Evolutionary conservation across 2,113 vertebrate genomes (phyloP).

Genomic region (Leucosticte australis): DNA sequence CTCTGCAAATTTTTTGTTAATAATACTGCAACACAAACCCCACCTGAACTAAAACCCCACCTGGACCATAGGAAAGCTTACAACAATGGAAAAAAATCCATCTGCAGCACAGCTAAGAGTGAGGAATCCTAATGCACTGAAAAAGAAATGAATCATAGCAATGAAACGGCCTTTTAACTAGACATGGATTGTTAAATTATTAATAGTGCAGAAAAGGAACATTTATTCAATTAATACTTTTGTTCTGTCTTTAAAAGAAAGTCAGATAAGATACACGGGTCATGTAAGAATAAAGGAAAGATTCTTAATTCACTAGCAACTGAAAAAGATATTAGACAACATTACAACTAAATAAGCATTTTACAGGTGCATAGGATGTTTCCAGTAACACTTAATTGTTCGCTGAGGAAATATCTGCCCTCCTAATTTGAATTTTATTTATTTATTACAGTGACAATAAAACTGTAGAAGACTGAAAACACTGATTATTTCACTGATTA

Average conservation of each 20-base stretch:
- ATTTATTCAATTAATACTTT: constrained; percentile 55
- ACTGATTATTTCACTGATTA: background rate
- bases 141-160: constrained; percentile 52
- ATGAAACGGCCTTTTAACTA: constrained; percentile 64
- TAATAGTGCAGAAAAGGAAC: constrained; percentile 50
- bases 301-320: constrained; percentile 9
- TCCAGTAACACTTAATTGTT: constrained; percentile 47
- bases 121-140: constrained; percentile 29
- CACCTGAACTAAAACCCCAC: background rate
- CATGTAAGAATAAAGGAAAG: constrained; percentile 9
- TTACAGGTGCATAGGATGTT: background rate
- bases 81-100: background rate
- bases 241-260: constrained; percentile 39
- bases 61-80: background rate
- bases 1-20: background rate
- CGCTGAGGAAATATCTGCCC: constrained; percentile 18
- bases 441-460: constrained; percentile 16
- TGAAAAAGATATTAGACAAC: constrained; percentile 15
- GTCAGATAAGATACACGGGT: constrained; percentile 25
- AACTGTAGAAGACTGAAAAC: constrained; percentile 1
- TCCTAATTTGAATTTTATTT: constrained; percentile 42
- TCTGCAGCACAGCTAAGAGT: background rate
- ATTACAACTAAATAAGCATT: background rate
- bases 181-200: constrained; percentile 56
- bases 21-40: background rate